Base-by-base conservation (phyloP, 2,113 vertebrate genomes). In the Ictalurus furcatus region DNA sequence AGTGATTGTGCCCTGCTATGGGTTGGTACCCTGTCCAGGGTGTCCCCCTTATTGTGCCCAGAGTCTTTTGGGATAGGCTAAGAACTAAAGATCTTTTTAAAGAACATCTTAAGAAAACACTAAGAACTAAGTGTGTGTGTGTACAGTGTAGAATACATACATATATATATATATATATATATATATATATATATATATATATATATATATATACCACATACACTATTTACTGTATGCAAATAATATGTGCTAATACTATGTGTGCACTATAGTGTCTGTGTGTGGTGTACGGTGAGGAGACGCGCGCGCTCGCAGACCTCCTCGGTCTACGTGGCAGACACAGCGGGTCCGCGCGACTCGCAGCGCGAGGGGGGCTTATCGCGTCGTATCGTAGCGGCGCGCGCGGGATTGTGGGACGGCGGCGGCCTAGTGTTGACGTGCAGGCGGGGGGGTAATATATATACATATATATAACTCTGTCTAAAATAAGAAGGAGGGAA, bases 391-490 rank as follows among this genome's bases (percentile, higher is more conserved):
- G 54, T 81, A 21, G 79, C 54, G 54, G 89, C 93, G 90, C 95
- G 95, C 95, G 92, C 89, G 87, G 96, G 94, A 96, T 96, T 96
- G 95, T 96, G 95, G 96, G 96, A 94, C 94, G 94, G 95, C 93
- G 95, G 95, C 93, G 96, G 95, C 95, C 95, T 95, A 93, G 92
- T 92, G 89, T 82, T 88, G 87, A 30, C 89, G 84, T 91, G 87
- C 92, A 84, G 86, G 58, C 92, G 90, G 92, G 91, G 40, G 34
- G 23, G n/a, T 28, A 34, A 54, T 54, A 16, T 28, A 13, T 78
- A 52, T 7, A 48, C 6, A 48, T 7, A 48, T 48, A 48, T 48
- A 7, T 48, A 48, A 48, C 44, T 48, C n/a, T 34, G 52, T 58
- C 78, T 80, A 8, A 54, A 54, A 81, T 58, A 81, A 58, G n/a